Evolutionary conservation across 1,140 invertebrate genomes (phyloP).

Genomic region (Caerostris darwini): DNA sequence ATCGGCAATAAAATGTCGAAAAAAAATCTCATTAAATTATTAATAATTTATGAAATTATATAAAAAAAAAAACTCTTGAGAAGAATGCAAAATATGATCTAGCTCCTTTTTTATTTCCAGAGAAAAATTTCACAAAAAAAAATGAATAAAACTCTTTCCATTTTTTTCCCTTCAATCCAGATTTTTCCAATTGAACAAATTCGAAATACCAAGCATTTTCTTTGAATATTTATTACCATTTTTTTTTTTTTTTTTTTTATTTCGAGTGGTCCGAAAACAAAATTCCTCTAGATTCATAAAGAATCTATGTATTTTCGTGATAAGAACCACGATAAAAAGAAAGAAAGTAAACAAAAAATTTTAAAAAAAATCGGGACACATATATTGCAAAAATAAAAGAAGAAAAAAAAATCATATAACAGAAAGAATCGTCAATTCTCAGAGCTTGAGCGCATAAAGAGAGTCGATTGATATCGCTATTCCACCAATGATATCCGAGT

Average conservation of each 20-base stretch:
- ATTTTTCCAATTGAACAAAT: conserved; percentile 33
- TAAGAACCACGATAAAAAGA: not conserved
- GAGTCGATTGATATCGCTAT: conserved; percentile 19
- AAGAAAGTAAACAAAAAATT: not conserved
- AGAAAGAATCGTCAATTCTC: conserved; percentile 9
- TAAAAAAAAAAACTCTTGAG: not conserved
- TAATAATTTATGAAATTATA: not conserved
- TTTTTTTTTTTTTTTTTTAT: not conserved
- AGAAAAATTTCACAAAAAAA: conserved; percentile 20
- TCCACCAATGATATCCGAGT: conserved; percentile 38
- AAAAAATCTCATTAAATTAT: not conserved
- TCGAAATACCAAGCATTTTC: conserved; percentile 34
- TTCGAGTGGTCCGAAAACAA: not conserved
- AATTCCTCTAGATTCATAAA: not conserved
- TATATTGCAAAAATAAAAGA: not conserved
- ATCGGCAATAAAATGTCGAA: not conserved
- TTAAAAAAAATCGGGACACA: not conserved
- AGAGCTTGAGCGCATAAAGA: conserved; percentile 2
- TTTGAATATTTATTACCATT: not conserved
- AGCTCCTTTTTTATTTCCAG: not conserved
- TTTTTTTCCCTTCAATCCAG: not conserved
- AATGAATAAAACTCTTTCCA: not conserved
- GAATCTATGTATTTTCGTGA: conserved; percentile 8
- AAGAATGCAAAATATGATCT: conserved; percentile 51
- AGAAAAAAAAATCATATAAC: not conserved